phyloP scores from a whole-genome alignment of 2,888 invertebrate genomes.

The Oxycera nigricornis region DNA sequence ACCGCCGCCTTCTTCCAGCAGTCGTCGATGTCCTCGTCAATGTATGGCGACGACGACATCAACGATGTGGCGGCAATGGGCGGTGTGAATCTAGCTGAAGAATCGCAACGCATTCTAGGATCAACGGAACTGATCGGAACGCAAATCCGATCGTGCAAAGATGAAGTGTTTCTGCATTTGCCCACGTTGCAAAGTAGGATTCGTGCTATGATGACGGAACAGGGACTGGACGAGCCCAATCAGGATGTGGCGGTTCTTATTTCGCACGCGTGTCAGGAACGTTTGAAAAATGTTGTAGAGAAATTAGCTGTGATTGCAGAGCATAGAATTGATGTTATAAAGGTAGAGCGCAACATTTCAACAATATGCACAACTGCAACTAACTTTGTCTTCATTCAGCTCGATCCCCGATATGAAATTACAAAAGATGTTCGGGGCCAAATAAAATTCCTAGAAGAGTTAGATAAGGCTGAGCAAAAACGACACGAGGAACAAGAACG shows the following conservation, averaged over 20 bases:
- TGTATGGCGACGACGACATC: constrained; percentile 90
- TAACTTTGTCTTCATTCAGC: constrained; percentile 62
- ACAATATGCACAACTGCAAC: not conserved
- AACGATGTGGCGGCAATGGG: constrained; percentile 99
- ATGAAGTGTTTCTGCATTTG: constrained; percentile 85
- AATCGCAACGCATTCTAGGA: constrained; percentile 91
- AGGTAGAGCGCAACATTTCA: constrained; percentile 65
- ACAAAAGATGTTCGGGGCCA: constrained; percentile 92
- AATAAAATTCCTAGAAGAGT: constrained; percentile 94
- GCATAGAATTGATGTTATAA: constrained; percentile 91
- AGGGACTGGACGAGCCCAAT: constrained; percentile 82
- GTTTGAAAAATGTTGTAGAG: constrained; percentile 88
- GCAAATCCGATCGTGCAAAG: constrained; percentile 89
- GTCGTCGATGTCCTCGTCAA: constrained; percentile 63
- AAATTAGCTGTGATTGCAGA: constrained; percentile 92
- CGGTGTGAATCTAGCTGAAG: constrained; percentile 96
- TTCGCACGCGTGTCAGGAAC: constrained; percentile 93
- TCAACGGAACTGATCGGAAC: constrained; percentile 89
- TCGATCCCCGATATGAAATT: constrained; percentile 86
- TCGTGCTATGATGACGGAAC: constrained; percentile 74
- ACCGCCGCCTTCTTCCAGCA: constrained; percentile 64
- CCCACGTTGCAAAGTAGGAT: constrained; percentile 79
- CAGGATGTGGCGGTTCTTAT: constrained; percentile 89
- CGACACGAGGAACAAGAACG: constrained; percentile 94
- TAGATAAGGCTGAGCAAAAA: constrained; percentile 93